A percentile compares a stretch with the other conserved stretches of the same genome.
Conservation (phyloP, 2,113 vertebrate genomes). For the Atlantisia rogersi region DNA sequence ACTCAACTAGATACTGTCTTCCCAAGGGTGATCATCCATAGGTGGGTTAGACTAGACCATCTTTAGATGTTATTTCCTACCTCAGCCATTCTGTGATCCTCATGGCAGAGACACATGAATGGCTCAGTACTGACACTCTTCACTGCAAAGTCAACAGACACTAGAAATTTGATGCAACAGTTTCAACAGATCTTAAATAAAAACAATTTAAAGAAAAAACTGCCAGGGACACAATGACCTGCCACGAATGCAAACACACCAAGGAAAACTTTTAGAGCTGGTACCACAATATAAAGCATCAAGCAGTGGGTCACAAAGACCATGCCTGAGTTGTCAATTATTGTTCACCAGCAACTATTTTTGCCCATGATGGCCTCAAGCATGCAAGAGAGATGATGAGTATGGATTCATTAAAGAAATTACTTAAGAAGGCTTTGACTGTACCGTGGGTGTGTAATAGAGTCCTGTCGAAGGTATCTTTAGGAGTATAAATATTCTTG, state of each 20-base stretch:
- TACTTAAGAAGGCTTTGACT: background rate
- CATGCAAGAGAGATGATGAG: background rate
- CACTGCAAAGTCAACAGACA: background rate
- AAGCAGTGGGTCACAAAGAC: background rate
- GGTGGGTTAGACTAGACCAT: background rate
- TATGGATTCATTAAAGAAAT: background rate
- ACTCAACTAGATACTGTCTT: rapidly evolving
- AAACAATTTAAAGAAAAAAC: background rate
- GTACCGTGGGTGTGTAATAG: conserved; percentile 87
- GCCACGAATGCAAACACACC: background rate
- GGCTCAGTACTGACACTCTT: background rate
- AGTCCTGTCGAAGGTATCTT: conserved; percentile 85
- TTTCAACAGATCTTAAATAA: background rate
- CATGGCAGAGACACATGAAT: background rate
- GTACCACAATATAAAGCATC: background rate
- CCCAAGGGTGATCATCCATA: background rate
- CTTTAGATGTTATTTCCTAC: background rate
- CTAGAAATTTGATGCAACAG: background rate
- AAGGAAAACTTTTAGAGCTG: background rate
- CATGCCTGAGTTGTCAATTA: background rate
- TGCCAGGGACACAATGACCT: background rate
- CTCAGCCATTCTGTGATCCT: background rate
- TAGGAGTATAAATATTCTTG: conserved; percentile 88
- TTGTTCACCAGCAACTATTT: background rate
- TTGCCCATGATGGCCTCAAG: background rate